Evolutionary conservation across 2,888 invertebrate genomes (phyloP), one percentile per base, ranked within the genome.

Genomic region (Trichogramma evanescens): DNA sequence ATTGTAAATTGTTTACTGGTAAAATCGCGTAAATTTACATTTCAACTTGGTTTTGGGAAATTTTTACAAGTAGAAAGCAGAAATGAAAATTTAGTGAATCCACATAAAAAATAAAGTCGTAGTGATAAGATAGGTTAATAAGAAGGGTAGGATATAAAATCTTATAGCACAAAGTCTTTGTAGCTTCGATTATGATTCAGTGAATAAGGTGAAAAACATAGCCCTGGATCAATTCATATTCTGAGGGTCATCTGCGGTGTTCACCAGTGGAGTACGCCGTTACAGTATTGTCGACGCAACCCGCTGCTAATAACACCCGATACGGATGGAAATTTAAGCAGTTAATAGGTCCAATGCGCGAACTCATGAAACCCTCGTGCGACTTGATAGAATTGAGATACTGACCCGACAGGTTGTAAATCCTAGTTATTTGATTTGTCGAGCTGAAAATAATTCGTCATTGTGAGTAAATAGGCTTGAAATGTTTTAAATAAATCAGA

Each of bases 241-340:
- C 76, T 59, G 71, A 70, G 63, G 71, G 86, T 87, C 87, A 87
- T 85, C 88, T 85, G 65, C 86, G 83, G 71, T 83, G 79, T 75
- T 88, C 87, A 26, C 26, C 26, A 59, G 84, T 75, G 71, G 84
- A 84, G 80, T 93, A 95, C 69, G 95, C 89, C 66, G 89, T 89
- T 69, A 95, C 87, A 66, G 88, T 86, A 69, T 87, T 88, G 80
- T 95, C 95, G 70, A 88, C 86, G 64, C 90, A 89, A 66, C 95
- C 95, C 67, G 91, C 90, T 65, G 93, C 94, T 73, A 96, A 80
- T 65, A 88, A 84, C 68, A 91, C 86, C 73, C 90, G 87, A 75
- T 91, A 86, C 45, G 94, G 91, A 79, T 97, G 96, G 81, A 95
- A 96, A 67, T 89, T 87, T 70, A 96, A 82, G 75, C 93, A 93